Evolutionary conservation across 2,888 invertebrate genomes (phyloP).

Genomic region (Temnothorax ravouxi): DNA sequence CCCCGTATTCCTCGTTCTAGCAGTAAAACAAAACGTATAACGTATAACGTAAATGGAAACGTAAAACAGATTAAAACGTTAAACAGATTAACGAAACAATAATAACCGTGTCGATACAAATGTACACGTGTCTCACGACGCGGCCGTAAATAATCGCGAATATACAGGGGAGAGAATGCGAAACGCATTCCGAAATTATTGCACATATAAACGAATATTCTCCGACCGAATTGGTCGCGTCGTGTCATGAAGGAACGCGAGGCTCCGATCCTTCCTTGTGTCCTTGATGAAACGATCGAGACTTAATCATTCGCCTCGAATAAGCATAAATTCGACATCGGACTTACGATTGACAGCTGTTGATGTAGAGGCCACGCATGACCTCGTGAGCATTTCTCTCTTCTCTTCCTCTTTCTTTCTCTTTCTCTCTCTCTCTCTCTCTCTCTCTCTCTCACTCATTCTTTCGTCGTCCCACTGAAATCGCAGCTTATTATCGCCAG

Average conservation of each 20-base stretch:
- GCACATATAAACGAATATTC: conserved; percentile 73
- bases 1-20: conserved; percentile 22
- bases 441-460: conserved; percentile 10
- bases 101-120: conserved; percentile 56
- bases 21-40: conserved; percentile 40
- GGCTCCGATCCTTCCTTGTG: conserved; percentile 40
- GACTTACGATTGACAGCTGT: conserved; percentile 75
- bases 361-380: conserved; percentile 52
- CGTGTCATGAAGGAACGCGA: conserved; percentile 38
- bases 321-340: conserved; percentile 75
- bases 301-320: conserved; percentile 59
- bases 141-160: conserved; percentile 31
- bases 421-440: conserved; percentile 7
- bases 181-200: conserved; percentile 71
- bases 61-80: background rate
- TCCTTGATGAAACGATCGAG: conserved; percentile 60
- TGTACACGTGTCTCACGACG: conserved; percentile 45
- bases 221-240: conserved; percentile 48
- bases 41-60: conserved; percentile 35
- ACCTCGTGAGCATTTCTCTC: conserved; percentile 21
- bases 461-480: conserved; percentile 19
- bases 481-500: conserved; percentile 41
- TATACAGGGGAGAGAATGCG: conserved; percentile 60
- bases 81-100: conserved; percentile 42
- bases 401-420: background rate